Percentiles rank a stretch among this genome's conserved stretches.
Conservation (phyloP, 1,140 invertebrate species). For the Plodia interpunctella region DNA sequence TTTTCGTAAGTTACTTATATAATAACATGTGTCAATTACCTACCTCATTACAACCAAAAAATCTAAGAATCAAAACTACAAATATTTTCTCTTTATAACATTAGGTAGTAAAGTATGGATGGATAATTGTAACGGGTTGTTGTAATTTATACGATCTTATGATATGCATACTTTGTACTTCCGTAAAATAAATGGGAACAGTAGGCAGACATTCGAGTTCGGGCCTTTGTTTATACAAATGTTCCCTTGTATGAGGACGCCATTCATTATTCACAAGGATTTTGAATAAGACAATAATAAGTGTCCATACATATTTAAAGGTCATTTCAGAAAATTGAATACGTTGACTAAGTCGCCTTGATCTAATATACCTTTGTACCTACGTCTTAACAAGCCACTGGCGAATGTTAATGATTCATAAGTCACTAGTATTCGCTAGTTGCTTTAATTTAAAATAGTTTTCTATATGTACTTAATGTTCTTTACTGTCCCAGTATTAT, state of each 20-base stretch:
- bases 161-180: slow-evolving; percentile 8
- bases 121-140: no score
- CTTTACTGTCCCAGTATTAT: no score
- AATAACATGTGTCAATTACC: no score
- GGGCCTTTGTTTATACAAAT: slow-evolving; percentile 59
- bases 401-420: no score
- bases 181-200: slow-evolving; percentile 5
- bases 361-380: slow-evolving; percentile 28
- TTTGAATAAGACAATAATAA: slow-evolving; percentile 60
- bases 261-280: slow-evolving; percentile 69
- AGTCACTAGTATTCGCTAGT: no score
- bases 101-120: no score
- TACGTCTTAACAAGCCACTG: slow-evolving; percentile 24
- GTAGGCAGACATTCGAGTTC: slow-evolving; percentile 29
- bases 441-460: no score
- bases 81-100: no score
- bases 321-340: slow-evolving; percentile 53
- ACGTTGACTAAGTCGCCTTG: slow-evolving; percentile 56
- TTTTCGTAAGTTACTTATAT: no score
- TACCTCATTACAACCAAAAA: no score
- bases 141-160: not conserved
- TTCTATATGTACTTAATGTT: no score
- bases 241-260: slow-evolving; percentile 55
- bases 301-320: slow-evolving; percentile 55
- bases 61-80: no score